Base-by-base conservation (phyloP, 2,888 invertebrate genomes). In the Latrodectus elegans region DNA sequence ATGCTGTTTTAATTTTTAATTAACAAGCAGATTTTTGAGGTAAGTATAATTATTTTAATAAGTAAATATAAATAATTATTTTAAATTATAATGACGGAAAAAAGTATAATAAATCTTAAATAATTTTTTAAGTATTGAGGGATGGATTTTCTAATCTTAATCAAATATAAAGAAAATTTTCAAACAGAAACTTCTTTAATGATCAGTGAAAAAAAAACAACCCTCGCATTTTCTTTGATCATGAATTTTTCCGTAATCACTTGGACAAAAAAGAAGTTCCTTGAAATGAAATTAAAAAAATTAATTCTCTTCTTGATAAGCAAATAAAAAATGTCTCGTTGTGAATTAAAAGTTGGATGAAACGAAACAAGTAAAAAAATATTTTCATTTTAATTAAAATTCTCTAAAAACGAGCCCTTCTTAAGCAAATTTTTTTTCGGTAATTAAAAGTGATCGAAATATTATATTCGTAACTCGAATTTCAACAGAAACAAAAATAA, bases 321-420 rank as follows among this genome's bases (percentile, higher is more conserved):
- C 75, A 75, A 12, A 38, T 64, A 64, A 60, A 75, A 68, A 75
- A 60, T 64, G 38, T 49, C 38, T 55, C 55, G 4, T 22, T 65
- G 60, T 78, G 78, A 84, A 84, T 78, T 77, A 84, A 84, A 84
- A 84, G 68, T n/a, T 15, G 49, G 75, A 82, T 82, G 68, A 82
- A 73, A 75, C 38, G 55, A 51, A 75, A 68, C 26, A 79, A 74
- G 74, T 22, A 85, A 73, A 26, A 80, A 79, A 52, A 55, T 60
- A 60, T 60, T 85, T 80, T 79, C 75, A 52, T 65, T 85, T 85
- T 85, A 85, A 85, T 85, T 85, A 85, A 85, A 82, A 84, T n/a
- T 53, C 52, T 49, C 79, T 79, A 70, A 80, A 85, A 85, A 77
- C 74, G 53, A 60, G 17, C 65, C 9, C 55, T 49, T 60, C 11